A percentile compares a stretch with the other conserved stretches of the same genome.
phyloP scores from a whole-genome alignment of 1,140 invertebrate species.

The Drosophila suzukii region DNA sequence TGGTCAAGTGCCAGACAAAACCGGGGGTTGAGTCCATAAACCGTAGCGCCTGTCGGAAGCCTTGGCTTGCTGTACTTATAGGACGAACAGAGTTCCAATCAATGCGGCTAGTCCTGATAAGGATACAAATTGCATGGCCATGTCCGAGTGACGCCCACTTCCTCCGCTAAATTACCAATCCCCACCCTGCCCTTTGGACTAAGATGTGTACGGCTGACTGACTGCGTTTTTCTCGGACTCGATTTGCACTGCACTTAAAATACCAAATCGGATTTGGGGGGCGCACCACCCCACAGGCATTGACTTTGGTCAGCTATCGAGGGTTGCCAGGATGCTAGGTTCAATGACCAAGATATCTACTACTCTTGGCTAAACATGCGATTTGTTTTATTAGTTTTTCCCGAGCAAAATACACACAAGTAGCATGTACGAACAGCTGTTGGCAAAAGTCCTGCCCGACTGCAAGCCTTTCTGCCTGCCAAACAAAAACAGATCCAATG shows the following conservation, averaged over 20 bases:
- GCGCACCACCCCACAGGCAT: slow-evolving; percentile 38
- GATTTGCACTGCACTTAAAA: slow-evolving; percentile 73
- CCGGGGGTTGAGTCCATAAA: slow-evolving; percentile 48
- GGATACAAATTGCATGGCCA: slow-evolving; percentile 71
- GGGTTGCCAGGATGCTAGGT: slow-evolving; percentile 43
- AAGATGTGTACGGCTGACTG: slow-evolving; percentile 27
- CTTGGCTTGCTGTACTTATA: slow-evolving; percentile 53
- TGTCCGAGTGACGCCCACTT: slow-evolving; percentile 58
- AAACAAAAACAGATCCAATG: slow-evolving; percentile 49
- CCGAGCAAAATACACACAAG: slow-evolving; percentile 36
- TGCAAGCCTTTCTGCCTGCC: slow-evolving; percentile 12
- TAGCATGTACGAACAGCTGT: slow-evolving; percentile 67
- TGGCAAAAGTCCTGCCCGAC: slow-evolving; percentile 51
- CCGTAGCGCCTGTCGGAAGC: slow-evolving; percentile 59
- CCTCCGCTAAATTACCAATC: slow-evolving; percentile 8
- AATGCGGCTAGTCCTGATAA: slow-evolving; percentile 69
- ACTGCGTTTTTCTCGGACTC: slow-evolving; percentile 36
- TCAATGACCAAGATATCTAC: slow-evolving; percentile 73
- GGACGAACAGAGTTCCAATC: slow-evolving; percentile 52
- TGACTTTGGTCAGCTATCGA: slow-evolving; percentile 34
- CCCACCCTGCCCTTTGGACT: background rate
- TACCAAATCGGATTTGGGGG: slow-evolving; percentile 62
- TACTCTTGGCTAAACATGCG: slow-evolving; percentile 72
- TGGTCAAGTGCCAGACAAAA: slow-evolving; percentile 44
- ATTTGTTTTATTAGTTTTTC: slow-evolving; percentile 80